These are phyloP conservation scores for Campaea margaritaria DNA, from an alignment of 2,888 invertebrate species.

Conservation along the genomic window DNA sequence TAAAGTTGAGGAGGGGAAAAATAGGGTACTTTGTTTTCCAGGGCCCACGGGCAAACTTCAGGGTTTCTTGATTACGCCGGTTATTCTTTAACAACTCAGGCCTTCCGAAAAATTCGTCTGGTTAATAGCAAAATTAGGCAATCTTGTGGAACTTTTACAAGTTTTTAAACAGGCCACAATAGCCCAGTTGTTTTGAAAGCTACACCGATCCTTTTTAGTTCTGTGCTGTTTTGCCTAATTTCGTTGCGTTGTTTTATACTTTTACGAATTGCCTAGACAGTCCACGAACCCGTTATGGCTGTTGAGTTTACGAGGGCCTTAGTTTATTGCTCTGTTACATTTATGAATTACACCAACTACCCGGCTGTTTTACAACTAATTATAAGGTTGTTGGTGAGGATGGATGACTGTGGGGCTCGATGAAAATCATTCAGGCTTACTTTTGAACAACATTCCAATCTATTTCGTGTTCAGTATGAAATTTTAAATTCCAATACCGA, in stretches of 20 bases:
- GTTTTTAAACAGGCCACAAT: slow-evolving; percentile 30
- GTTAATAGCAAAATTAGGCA: slow-evolving; percentile 45
- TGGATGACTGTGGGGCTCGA: background rate
- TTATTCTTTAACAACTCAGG: slow-evolving; percentile 44
- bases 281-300: slow-evolving; percentile 16
- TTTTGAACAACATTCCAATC: too few species aligned
- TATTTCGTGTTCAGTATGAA: too few species aligned
- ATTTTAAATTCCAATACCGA: too few species aligned
- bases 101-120: slow-evolving; percentile 40
- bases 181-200: background rate
- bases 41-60: slow-evolving; percentile 41
- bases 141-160: slow-evolving; percentile 37
- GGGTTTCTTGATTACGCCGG: slow-evolving; percentile 47
- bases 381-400: slow-evolving; percentile 15
- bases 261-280: slow-evolving; percentile 17
- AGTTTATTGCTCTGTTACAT: slow-evolving; percentile 23
- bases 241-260: slow-evolving; percentile 24
- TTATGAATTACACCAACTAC: slow-evolving; percentile 16
- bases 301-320: slow-evolving; percentile 22
- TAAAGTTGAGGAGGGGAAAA: slow-evolving; percentile 45
- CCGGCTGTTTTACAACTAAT: slow-evolving; percentile 19
- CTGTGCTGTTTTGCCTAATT: slow-evolving; percentile 20
- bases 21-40: slow-evolving; percentile 45
- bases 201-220: background rate
- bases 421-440: too few species aligned